Evolutionary conservation across 1,140 invertebrate genomes (phyloP).

Genomic region (Vanessa atalanta): DNA sequence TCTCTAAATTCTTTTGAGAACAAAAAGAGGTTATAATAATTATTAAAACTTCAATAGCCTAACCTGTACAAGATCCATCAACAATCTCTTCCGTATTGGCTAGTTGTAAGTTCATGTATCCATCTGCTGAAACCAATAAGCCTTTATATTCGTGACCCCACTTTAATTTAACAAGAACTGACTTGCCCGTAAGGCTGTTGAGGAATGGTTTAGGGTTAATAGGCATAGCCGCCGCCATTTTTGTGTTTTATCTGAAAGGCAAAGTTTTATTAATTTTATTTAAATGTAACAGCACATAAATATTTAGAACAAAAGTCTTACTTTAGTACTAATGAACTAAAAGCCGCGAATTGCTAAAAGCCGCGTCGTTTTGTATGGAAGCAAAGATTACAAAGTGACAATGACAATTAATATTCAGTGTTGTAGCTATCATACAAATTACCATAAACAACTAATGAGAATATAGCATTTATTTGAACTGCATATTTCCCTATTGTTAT

Average conservation of each 20-base stretch:
- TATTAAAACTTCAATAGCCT: conserved; percentile 28
- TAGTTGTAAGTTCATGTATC: conserved; percentile 99
- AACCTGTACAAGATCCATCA: conserved; percentile 92
- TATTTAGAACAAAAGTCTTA: not conserved
- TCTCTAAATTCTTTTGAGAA: too few relatives aligned
- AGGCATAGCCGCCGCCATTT: conserved; percentile 91
- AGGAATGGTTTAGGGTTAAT: conserved; percentile 99
- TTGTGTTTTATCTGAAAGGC: conserved; percentile 26
- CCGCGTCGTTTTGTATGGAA: conserved; percentile 16
- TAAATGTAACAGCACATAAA: not conserved
- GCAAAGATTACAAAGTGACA: not conserved
- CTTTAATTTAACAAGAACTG: conserved; percentile 98
- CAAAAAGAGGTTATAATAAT: conserved; percentile 11
- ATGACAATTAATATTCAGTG: not conserved
- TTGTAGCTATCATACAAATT: not conserved
- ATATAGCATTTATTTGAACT: too few relatives aligned
- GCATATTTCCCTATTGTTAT: too few relatives aligned
- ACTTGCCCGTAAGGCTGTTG: conserved; percentile 98
- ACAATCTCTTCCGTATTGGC: conserved; percentile 99
- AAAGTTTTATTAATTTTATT: not conserved
- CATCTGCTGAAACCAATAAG: conserved; percentile 97
- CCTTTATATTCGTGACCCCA: conserved; percentile 99
- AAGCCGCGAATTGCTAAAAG: conserved; percentile 12
- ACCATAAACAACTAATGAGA: not conserved
- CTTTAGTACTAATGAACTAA: conserved; percentile 30